A percentile compares a stretch with the other conserved stretches of the same genome.
Conservation (phyloP, 2,797 vertebrate species). For the Mus spretus region DNA sequence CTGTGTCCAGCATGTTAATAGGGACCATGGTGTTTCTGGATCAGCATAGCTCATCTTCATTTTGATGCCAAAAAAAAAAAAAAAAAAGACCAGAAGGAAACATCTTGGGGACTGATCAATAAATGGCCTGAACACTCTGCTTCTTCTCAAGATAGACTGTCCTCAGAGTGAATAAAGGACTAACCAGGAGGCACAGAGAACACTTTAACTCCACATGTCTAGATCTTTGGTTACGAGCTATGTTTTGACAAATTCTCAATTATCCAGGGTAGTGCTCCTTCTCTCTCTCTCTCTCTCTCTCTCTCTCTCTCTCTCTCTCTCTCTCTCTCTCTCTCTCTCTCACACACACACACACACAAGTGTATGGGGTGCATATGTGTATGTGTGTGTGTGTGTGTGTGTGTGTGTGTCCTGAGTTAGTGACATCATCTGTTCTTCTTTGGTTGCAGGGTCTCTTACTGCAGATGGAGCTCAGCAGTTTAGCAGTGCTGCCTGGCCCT, state of each 20-base stretch:
- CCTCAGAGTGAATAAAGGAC: neutral
- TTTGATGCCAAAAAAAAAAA: neutral
- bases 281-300: too few relatives aligned
- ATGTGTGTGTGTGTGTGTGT: neutral
- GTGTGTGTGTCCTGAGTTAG: neutral
- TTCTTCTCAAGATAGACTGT: neutral
- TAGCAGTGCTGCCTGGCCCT: neutral
- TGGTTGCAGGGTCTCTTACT: neutral
- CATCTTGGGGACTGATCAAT: neutral
- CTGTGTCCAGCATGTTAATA: neutral
- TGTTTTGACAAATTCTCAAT: neutral
- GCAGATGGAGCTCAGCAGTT: neutral
- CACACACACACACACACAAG: neutral
- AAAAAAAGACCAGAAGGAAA: neutral
- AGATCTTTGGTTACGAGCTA: too few relatives aligned
- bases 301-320: too few relatives aligned
- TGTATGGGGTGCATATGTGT: neutral
- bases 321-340: too few relatives aligned
- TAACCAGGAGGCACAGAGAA: accelerated
- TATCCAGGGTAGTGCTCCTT: neutral
- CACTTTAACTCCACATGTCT: neutral
- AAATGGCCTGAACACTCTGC: neutral
- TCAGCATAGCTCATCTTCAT: neutral
- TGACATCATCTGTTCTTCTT: neutral
- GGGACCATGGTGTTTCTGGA: accelerated